A percentile compares a stretch with the other conserved stretches of the same genome.
Evolutionary conservation across 1,140 invertebrate genomes (phyloP).

Genomic region (Anoplolepis gracilipes): DNA sequence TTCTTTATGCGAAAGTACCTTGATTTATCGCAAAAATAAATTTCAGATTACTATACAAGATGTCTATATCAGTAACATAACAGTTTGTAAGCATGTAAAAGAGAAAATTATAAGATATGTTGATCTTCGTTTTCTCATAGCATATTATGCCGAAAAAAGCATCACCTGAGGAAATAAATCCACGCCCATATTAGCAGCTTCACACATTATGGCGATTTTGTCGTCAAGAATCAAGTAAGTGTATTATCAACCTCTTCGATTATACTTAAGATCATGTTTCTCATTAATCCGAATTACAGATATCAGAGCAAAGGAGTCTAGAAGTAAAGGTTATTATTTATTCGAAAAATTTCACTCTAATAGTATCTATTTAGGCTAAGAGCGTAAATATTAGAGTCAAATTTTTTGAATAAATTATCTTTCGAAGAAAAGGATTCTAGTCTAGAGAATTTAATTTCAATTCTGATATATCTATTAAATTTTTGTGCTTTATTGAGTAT

Average conservation of each 20-base stretch:
- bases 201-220: conserved; percentile 78
- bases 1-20: not conserved
- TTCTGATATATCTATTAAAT: not conserved
- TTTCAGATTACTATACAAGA: not conserved
- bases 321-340: too few species aligned
- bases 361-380: too few species aligned
- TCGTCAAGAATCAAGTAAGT: not conserved
- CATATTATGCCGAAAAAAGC: conserved; percentile 72
- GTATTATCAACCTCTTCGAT: too few species aligned
- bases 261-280: conserved; percentile 73
- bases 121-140: not conserved
- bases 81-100: not conserved
- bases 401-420: not conserved
- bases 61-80: conserved; percentile 6
- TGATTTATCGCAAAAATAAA: not conserved
- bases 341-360: too few species aligned
- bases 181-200: conserved; percentile 72
- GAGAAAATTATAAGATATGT: not conserved
- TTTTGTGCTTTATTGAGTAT: not conserved
- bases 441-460: not conserved
- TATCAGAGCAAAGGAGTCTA: conserved; percentile 66
- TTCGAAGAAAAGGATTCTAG: not conserved
- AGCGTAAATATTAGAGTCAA: not conserved
- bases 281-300: conserved; percentile 68
- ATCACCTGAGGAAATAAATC: too few species aligned